Base-by-base conservation (phyloP, 2,888 invertebrate species). In the Zhengitettix transpicula region DNA sequence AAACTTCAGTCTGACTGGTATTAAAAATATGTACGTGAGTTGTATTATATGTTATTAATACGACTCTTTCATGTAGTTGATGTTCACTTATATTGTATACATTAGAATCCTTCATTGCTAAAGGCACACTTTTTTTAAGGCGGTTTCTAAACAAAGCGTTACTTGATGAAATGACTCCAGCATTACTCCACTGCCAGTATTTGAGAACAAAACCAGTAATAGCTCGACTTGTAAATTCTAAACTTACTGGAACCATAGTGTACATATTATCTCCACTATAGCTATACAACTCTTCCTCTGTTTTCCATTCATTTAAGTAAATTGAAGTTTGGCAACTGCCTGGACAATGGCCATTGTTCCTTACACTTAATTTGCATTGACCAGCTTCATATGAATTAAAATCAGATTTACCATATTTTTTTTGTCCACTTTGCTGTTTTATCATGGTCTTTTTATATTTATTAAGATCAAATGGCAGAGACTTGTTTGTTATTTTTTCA, bases 201-300 rank as follows among this genome's bases (percentile, higher is more conserved):
- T 89, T 89, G 66, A 89, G 73, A 16, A 87, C 84, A 72, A 88
- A 89, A 0, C 89, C 89, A 57, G 82, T 77, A 63, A 85, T 79
- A 60, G 68, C 68, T 58, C 40, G 70, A 63, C 77, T 75, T 64
- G 78, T 75, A 66, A 84, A 82, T 5, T 78, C 77, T 73, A 87
- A 81, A 10, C 83, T 78, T 40, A 82, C 83, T 0, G 89, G 87
- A 58, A 79, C 80, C 79, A 87, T 85, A 1, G 85, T 84, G 68
- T 81, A 85, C 55, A 85, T 82, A 67, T 81, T 81, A 40, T 75
- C 74, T 7, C 80, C 81, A 16, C 78, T 76, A 64, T 84, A 83
- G 62, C 82, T 80, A 8, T 5, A 47, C 47, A 47, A 8, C 47
- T 47, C 14, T n/a, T 47, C 47, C 1, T 28, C 28, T 5, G 28